Evolutionary conservation across 2,888 invertebrate genomes (phyloP).

Genomic region (Hecatera dysodea): DNA sequence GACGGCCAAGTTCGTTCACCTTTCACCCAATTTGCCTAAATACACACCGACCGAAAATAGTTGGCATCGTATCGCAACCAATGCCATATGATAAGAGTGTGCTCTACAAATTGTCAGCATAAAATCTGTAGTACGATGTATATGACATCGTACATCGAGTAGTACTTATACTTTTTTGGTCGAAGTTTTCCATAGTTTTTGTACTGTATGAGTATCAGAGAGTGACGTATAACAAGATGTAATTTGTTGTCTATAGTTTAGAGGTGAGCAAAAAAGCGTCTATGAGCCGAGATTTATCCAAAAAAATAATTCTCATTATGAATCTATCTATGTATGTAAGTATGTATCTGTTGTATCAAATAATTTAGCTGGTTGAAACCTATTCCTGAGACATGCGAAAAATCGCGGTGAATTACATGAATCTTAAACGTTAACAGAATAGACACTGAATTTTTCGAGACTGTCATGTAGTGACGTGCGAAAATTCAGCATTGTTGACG

Average conservation of each 20-base stretch:
- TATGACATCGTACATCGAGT: conserved; percentile 43
- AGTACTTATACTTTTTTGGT: conserved; percentile 36
- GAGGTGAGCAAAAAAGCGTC: conserved; percentile 30
- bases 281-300: background rate
- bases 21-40: conserved; percentile 87
- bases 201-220: conserved; percentile 43
- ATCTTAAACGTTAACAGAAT: conserved; percentile 24
- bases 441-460: background rate
- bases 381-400: background rate
- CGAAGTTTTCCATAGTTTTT: conserved; percentile 57
- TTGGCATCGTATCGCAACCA: conserved; percentile 69
- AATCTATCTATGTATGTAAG: conserved; percentile 6
- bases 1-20: conserved; percentile 81
- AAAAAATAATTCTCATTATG: conserved; percentile 8
- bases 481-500: conserved; percentile 6
- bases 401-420: conserved; percentile 39
- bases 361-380: conserved; percentile 4
- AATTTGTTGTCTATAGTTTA: conserved; percentile 38
- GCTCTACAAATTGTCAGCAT: conserved; percentile 67
- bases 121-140: conserved; percentile 57
- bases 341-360: conserved; percentile 21
- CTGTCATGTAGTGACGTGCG: conserved; percentile 16
- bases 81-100: conserved; percentile 58
- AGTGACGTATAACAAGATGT: conserved; percentile 44
- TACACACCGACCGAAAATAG: conserved; percentile 73